Evolutionary conservation across 2,888 invertebrate species (phyloP).

Genomic region (Apodemia mormo): DNA sequence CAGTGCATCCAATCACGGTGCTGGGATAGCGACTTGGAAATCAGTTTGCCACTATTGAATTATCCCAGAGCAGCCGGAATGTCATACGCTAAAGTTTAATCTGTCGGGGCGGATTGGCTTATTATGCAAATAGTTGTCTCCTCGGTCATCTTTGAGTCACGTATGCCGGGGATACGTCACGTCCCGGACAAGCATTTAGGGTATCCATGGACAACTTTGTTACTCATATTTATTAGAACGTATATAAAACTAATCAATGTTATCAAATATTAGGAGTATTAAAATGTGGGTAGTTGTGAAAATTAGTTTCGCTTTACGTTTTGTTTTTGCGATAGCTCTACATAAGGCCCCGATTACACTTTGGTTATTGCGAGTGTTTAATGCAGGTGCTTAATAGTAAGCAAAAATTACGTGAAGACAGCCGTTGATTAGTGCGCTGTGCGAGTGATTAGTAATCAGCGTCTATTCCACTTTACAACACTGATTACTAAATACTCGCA

Average conservation of each 20-base stretch:
- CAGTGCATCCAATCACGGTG: slow-evolving; percentile 65
- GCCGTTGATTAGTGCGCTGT: too few species aligned
- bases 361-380: too few species aligned
- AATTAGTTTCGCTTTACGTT: neutral
- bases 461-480: too few species aligned
- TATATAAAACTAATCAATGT: slow-evolving; percentile 24
- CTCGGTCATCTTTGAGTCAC: slow-evolving; percentile 68
- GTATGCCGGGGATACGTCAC: slow-evolving; percentile 51
- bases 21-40: slow-evolving; percentile 59
- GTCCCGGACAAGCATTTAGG: slow-evolving; percentile 36
- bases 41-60: slow-evolving; percentile 79
- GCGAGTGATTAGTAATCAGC: too few species aligned
- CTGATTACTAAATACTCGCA: too few species aligned
- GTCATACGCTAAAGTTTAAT: slow-evolving; percentile 78
- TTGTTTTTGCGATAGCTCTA: neutral
- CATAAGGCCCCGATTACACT: too few species aligned
- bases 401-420: too few species aligned
- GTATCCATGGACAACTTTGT: slow-evolving; percentile 35
- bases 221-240: slow-evolving; percentile 33
- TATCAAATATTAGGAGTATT: neutral
- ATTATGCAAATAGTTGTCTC: slow-evolving; percentile 75
- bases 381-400: too few species aligned
- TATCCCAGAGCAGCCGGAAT: slow-evolving; percentile 65
- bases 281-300: neutral
- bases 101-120: slow-evolving; percentile 73